Percentiles rank a stretch among this genome's conserved stretches.
phyloP scores from a whole-genome alignment of 2,888 invertebrate species.

The Polylopha cassiicola region DNA sequence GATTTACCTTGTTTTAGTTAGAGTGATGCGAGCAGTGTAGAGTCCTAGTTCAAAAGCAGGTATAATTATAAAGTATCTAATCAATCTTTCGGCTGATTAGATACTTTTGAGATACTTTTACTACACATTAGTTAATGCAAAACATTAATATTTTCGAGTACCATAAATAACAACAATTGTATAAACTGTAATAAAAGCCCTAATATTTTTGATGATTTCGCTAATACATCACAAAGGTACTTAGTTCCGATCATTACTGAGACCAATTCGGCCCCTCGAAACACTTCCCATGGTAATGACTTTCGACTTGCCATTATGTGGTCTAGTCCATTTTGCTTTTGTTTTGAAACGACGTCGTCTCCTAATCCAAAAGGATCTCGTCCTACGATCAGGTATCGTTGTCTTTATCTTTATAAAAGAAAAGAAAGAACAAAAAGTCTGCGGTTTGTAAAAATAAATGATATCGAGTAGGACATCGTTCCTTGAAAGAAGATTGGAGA shows the following conservation, averaged over 20 bases:
- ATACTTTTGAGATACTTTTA: too few species aligned
- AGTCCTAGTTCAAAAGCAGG: too few species aligned
- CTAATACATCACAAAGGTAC: not conserved
- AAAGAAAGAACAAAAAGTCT: slow-evolving; percentile 12
- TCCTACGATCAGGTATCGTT: slow-evolving; percentile 3
- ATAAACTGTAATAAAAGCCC: too few species aligned
- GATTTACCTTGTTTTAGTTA: too few species aligned
- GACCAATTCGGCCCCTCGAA: slow-evolving; percentile 21
- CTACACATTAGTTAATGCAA: too few species aligned
- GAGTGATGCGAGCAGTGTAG: too few species aligned
- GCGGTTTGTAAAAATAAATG: not conserved
- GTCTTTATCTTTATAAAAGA: not conserved
- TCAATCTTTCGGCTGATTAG: too few species aligned
- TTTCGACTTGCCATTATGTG: slow-evolving; percentile 31
- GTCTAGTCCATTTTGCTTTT: slow-evolving; percentile 34
- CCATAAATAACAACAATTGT: too few species aligned
- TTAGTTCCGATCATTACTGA: slow-evolving; percentile 11
- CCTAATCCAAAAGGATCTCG: slow-evolving; percentile 8
- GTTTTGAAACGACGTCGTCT: slow-evolving; percentile 27
- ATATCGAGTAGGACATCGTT: slow-evolving; percentile 28
- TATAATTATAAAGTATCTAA: too few species aligned
- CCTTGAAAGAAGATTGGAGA: slow-evolving; percentile 24
- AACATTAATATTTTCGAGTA: too few species aligned
- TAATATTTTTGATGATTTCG: not conserved
- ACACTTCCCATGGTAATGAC: slow-evolving; percentile 21